Evolutionary conservation across 2,888 invertebrate genomes (phyloP).

Genomic region (Papilio demoleus): DNA sequence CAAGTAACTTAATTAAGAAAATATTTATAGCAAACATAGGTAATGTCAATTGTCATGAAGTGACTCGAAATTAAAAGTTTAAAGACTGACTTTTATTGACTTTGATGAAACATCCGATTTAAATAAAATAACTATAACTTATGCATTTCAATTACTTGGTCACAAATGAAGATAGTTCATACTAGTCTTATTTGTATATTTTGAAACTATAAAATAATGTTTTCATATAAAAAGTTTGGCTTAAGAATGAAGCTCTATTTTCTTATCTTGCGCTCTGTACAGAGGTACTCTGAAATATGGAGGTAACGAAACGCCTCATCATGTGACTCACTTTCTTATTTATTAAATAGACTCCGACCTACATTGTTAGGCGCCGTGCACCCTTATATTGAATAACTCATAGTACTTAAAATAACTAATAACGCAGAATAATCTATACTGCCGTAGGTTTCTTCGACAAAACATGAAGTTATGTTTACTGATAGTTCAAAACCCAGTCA

Average conservation of each 20-base stretch:
- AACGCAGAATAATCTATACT: neutral
- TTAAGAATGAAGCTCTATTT: neutral
- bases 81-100: too few species aligned
- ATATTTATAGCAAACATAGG: too few species aligned
- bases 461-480: neutral
- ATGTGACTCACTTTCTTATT: constrained; percentile 40
- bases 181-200: too few species aligned
- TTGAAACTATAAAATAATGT: neutral
- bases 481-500: neutral
- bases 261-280: constrained; percentile 37
- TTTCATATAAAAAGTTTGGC: neutral
- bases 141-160: too few species aligned
- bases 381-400: constrained; percentile 29
- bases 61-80: too few species aligned
- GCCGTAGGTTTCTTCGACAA: neutral
- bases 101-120: too few species aligned
- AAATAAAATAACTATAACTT: too few species aligned
- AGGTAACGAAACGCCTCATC: constrained; percentile 20
- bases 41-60: too few species aligned
- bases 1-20: too few species aligned
- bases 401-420: constrained; percentile 11
- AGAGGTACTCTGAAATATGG: constrained; percentile 12
- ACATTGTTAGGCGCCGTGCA: constrained; percentile 10
- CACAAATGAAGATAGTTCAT: too few species aligned
- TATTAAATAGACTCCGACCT: constrained; percentile 36